Evolutionary conservation across 2,113 vertebrate genomes (phyloP).

Genomic region (Eclectus roratus): DNA sequence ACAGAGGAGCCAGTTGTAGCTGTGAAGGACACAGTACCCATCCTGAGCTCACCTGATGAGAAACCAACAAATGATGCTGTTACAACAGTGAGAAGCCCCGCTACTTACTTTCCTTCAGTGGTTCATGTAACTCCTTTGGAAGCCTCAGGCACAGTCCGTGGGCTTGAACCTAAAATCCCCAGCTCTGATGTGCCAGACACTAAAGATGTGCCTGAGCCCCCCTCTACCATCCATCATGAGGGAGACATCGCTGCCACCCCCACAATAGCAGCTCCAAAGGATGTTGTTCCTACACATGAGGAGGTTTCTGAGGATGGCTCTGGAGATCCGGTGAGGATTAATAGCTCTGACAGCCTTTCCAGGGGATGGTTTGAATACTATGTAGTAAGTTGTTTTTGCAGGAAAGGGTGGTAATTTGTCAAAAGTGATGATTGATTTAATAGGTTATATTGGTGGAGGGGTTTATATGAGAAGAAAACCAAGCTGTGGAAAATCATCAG

Average conservation of each 20-base stretch:
- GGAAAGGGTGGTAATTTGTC: not conserved
- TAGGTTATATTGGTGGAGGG: not conserved
- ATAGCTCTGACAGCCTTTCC: not conserved
- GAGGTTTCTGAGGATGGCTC: conserved; percentile 66
- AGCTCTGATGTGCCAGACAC: not conserved
- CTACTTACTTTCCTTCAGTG: not conserved
- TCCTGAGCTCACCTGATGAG: not conserved
- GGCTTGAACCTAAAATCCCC: not conserved
- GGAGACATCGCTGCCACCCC: not conserved
- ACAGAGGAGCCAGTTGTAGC: conserved; percentile 10
- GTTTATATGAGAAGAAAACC: not conserved
- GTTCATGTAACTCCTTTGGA: conserved; percentile 24
- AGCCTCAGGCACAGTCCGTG: not conserved
- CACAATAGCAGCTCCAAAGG: not conserved
- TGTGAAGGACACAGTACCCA: not conserved
- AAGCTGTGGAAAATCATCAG: not conserved
- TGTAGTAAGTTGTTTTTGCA: not conserved
- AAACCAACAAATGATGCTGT: not conserved
- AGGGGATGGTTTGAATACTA: not conserved
- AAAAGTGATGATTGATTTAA: not conserved
- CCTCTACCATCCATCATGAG: not conserved
- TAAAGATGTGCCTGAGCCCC: not conserved
- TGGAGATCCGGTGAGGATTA: conserved; percentile 67
- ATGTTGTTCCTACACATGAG: not conserved
- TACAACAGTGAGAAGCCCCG: not conserved